Percentiles rank a stretch among this genome's conserved stretches.
Conservation (phyloP, 2,888 invertebrate species). For the Germaria angustata region DNA sequence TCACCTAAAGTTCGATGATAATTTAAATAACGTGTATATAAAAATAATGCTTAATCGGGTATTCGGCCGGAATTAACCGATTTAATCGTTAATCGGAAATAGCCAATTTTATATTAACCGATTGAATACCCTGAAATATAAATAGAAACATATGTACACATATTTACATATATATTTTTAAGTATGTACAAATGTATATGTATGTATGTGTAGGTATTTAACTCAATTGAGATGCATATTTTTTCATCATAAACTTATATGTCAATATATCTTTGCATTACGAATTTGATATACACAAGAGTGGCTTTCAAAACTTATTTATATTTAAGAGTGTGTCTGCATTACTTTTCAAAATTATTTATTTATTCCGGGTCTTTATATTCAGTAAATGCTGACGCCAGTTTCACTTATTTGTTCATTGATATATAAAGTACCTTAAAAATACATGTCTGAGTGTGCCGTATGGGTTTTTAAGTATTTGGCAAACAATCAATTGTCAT, state of each 20-base stretch:
- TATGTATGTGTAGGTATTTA: not conserved
- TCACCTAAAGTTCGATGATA: too few species aligned
- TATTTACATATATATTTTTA: not conserved
- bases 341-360: conserved; percentile 24
- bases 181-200: not conserved
- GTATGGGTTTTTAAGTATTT: conserved; percentile 55
- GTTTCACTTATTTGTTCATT: conserved; percentile 53
- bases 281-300: conserved; percentile 45
- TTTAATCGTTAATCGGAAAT: too few species aligned
- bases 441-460: conserved; percentile 60
- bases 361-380: not conserved
- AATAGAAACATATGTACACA: not conserved
- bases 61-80: too few species aligned
- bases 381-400: conserved; percentile 62
- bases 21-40: too few species aligned
- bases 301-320: conserved; percentile 45
- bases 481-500: conserved; percentile 65
- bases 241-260: not conserved
- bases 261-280: not conserved
- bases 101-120: too few species aligned
- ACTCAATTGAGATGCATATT: not conserved
- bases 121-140: too few species aligned
- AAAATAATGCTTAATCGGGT: too few species aligned
- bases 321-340: conserved; percentile 18
- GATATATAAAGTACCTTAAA: conserved; percentile 44